Evolutionary conservation across 2,797 vertebrate genomes (phyloP).

Genomic region (Chelonia mydas): DNA sequence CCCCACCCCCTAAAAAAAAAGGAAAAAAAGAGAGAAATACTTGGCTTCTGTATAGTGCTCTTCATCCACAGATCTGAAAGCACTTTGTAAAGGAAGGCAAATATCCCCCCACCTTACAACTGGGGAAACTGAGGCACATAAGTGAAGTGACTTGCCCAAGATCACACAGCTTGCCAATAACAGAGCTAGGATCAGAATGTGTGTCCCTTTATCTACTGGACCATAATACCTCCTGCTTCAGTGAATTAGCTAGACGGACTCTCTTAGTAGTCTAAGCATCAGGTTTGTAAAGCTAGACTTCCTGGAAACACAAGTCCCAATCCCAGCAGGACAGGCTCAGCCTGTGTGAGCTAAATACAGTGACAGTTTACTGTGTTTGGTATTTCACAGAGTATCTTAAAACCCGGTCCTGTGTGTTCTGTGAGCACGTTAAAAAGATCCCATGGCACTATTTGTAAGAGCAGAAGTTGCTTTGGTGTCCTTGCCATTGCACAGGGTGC

Average conservation of each 20-base stretch:
- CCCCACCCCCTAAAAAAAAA: no score
- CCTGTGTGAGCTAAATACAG: not conserved
- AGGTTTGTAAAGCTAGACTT: not conserved
- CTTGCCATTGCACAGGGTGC: not conserved
- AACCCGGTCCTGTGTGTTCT: not conserved
- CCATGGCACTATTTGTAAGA: not conserved
- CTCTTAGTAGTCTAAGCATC: not conserved
- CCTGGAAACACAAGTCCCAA: not conserved
- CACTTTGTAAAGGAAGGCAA: constrained; percentile 4
- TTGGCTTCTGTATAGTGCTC: not conserved
- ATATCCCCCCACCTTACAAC: not conserved
- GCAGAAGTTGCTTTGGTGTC: not conserved
- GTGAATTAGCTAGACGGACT: not conserved
- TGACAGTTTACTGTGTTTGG: not conserved
- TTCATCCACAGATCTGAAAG: not conserved
- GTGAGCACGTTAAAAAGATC: not conserved
- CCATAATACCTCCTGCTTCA: not conserved
- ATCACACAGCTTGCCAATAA: not conserved
- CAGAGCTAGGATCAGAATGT: not conserved
- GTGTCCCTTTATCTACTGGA: not conserved
- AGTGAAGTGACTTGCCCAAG: constrained; percentile 8
- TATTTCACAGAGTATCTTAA: not conserved
- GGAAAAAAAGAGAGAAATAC: not conserved
- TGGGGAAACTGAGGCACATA: not conserved
- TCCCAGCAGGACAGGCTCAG: not conserved